Percentiles rank a stretch among this genome's conserved stretches.
Conservation (phyloP, 2,113 vertebrate genomes). For the Eptesicus fuscus region DNA sequence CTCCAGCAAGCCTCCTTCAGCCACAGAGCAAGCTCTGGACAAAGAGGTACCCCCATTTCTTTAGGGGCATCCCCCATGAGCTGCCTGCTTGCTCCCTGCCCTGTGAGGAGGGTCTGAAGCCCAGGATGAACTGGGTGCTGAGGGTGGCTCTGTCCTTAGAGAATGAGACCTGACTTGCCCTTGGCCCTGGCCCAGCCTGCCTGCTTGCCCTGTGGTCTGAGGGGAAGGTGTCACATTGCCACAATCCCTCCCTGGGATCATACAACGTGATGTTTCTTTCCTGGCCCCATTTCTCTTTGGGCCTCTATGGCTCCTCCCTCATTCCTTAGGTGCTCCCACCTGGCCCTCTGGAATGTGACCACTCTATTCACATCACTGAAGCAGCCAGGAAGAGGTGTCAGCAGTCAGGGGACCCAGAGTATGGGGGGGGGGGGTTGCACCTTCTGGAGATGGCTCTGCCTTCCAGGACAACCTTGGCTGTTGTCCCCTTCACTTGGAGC, state of each 20-base stretch:
- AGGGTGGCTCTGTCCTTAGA: not conserved
- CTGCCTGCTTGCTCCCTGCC: constrained; percentile 7
- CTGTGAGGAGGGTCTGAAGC: constrained; percentile 40
- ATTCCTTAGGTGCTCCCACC: not conserved
- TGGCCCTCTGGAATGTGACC: not conserved
- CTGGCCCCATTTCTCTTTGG: not conserved
- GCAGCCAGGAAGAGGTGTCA: not conserved
- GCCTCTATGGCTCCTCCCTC: not conserved
- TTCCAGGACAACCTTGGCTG: not conserved
- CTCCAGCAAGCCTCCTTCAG: not conserved
- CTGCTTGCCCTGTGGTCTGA: not conserved
- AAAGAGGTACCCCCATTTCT: not conserved
- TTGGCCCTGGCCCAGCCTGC: not conserved
- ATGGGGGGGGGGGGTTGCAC: too few relatives aligned
- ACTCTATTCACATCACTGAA: not conserved
- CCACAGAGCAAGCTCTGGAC: not conserved
- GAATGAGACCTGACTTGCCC: not conserved
- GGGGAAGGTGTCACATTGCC: not conserved
- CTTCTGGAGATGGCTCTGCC: not conserved
- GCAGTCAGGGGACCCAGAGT: not conserved
- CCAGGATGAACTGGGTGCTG: not conserved
- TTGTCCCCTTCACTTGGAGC: not conserved
- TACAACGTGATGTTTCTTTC: not conserved
- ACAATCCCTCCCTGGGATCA: not conserved
- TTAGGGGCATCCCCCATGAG: not conserved